Evolutionary conservation across 2,888 invertebrate species (phyloP).

Genomic region (Protophormia terraenovae): DNA sequence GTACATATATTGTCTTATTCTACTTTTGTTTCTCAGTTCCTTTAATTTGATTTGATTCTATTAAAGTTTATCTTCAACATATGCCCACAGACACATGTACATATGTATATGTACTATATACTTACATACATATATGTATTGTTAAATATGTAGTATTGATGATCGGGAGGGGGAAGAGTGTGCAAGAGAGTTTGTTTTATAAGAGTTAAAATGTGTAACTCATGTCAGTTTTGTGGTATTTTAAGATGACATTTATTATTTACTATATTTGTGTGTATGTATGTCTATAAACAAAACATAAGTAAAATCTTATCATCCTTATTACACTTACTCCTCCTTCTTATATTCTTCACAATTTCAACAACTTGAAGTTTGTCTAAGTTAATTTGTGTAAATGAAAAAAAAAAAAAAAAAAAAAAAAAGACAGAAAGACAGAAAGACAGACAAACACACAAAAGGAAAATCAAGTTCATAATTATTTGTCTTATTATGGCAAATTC

Average conservation of each 20-base stretch:
- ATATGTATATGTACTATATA: not conserved
- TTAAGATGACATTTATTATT: conserved; percentile 38
- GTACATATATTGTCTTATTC: not conserved
- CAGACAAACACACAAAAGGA: not conserved
- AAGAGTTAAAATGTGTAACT: conserved; percentile 2
- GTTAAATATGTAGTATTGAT: not conserved
- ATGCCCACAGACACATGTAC: not conserved
- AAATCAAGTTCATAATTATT: conserved; percentile 57
- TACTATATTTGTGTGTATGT: not conserved
- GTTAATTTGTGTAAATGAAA: conserved; percentile 28
- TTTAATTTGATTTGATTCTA: not conserved
- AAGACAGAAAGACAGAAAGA: not conserved
- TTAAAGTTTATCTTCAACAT: not conserved
- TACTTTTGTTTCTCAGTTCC: not conserved
- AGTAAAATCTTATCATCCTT: not conserved
- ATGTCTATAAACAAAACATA: not conserved
- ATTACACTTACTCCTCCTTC: no score
- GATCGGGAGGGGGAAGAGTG: not conserved
- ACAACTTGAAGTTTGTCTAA: conserved; percentile 7
- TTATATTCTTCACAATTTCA: not conserved
- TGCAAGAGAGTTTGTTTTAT: not conserved
- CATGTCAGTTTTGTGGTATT: conserved; percentile 3
- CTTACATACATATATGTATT: not conserved
- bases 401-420: not conserved
- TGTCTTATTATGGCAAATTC: conserved; percentile 41